These are phyloP conservation scores for Ectropis grisescens DNA, from an alignment of 1,140 invertebrate species.

Conservation along the genomic window DNA sequence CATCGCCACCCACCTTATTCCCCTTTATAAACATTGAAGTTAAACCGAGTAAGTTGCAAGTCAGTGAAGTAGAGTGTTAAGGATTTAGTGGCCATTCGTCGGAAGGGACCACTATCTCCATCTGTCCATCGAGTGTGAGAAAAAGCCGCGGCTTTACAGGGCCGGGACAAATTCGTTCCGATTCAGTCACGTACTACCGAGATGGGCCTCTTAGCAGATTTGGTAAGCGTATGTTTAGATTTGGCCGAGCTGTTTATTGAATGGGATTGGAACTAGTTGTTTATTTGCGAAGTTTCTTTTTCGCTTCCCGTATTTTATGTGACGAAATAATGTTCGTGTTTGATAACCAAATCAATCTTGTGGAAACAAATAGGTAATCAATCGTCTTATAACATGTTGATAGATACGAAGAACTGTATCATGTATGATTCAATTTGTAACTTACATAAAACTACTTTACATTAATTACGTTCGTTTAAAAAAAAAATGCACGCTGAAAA, in stretches of 20 bases:
- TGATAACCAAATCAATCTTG: too few species aligned
- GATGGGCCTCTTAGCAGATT: conserved; percentile 59
- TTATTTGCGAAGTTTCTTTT: neutral
- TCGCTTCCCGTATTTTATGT: too few species aligned
- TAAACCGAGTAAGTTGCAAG: conserved; percentile 25
- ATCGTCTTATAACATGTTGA: too few species aligned
- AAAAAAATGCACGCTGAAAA: too few species aligned
- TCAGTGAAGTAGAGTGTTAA: conserved; percentile 48
- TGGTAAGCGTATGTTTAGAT: conserved; percentile 46
- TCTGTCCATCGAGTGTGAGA: conserved; percentile 57
- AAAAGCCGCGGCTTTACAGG: conserved; percentile 54
- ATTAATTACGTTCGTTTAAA: too few species aligned
- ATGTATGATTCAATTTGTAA: too few species aligned
- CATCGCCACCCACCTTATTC: too few species aligned
- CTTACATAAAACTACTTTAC: too few species aligned
- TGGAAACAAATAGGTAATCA: too few species aligned
- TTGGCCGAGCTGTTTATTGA: conserved; percentile 43
- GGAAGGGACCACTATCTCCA: conserved; percentile 57
- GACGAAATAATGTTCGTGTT: too few species aligned
- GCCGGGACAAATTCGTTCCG: conserved; percentile 59
- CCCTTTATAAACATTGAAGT: conserved; percentile 12
- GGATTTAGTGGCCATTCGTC: conserved; percentile 52
- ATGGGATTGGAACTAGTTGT: conserved; percentile 25
- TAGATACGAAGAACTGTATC: too few species aligned
- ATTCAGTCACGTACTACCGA: conserved; percentile 54